Percentiles rank a stretch among this genome's conserved stretches.
Conservation (phyloP, 2,888 invertebrate genomes). For the Hyposoter dolosus region DNA sequence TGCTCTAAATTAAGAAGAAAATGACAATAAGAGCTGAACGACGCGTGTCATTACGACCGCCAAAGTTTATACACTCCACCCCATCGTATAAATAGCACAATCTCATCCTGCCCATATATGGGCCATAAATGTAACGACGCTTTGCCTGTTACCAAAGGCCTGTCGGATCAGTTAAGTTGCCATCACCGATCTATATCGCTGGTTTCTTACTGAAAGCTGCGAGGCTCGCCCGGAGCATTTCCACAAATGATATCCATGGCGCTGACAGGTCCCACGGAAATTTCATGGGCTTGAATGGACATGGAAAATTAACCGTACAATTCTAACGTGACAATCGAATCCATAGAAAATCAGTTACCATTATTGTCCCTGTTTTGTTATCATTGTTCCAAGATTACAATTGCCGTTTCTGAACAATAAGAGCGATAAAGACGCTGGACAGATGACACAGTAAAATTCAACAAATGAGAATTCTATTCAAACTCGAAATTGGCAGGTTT, state of each 20-base stretch:
- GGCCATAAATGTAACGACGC: too few relatives aligned
- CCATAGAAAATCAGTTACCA: not conserved
- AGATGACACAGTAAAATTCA: too few relatives aligned
- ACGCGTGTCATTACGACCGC: not conserved
- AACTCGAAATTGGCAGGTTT: not conserved
- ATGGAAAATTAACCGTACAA: not conserved
- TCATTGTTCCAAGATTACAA: not conserved
- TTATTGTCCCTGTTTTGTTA: not conserved
- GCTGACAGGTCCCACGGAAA: not conserved
- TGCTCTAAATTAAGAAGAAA: too few relatives aligned
- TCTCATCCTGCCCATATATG: not conserved
- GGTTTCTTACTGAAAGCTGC: not conserved
- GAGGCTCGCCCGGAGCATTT: conserved; percentile 24
- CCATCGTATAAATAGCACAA: not conserved
- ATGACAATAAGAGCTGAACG: not conserved
- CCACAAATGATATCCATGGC: conserved; percentile 25
- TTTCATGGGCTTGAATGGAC: not conserved
- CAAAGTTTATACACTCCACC: not conserved
- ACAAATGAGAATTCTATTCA: not conserved
- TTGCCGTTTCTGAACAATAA: not conserved
- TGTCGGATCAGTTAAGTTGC: conserved; percentile 29
- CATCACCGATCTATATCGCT: conserved; percentile 25
- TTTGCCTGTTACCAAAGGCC: conserved; percentile 25
- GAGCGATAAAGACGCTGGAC: too few relatives aligned
- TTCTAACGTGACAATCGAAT: not conserved